A percentile compares a stretch with the other conserved stretches of the same genome.
These are phyloP conservation scores for Himalopsyche japonica DNA, from an alignment of 2,888 invertebrate species.

Conservation along the genomic window DNA sequence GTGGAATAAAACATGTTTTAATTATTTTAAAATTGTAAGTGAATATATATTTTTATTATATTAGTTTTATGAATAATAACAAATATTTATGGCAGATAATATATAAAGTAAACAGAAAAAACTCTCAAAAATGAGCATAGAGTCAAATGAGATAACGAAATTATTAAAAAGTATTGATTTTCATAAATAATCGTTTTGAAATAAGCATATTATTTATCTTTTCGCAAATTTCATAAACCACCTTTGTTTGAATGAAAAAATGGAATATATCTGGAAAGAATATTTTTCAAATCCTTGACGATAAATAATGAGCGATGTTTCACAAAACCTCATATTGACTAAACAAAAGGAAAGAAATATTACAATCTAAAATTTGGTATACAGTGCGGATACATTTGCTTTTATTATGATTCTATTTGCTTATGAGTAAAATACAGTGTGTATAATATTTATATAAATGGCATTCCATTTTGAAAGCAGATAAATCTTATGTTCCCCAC, in stretches of 20 bases:
- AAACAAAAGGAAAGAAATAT: neutral
- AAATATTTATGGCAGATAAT: no score
- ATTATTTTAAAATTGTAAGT: no score
- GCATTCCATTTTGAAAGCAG: conserved; percentile 31
- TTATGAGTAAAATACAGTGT: conserved; percentile 21
- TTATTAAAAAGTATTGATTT: no score
- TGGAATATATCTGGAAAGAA: neutral
- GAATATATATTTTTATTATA: no score
- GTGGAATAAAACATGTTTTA: no score
- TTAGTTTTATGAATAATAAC: no score
- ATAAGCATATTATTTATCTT: no score
- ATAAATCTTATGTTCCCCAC: conserved; percentile 32
- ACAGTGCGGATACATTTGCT: neutral
- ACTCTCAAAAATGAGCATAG: no score
- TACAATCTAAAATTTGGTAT: neutral
- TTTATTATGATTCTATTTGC: conserved; percentile 18
- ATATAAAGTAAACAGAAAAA: no score
- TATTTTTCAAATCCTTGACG: neutral
- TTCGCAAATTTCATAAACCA: no score
- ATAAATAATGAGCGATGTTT: neutral
- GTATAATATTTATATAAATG: conserved; percentile 28
- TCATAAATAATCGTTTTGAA: no score
- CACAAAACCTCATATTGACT: neutral
- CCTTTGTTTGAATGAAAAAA: neutral
- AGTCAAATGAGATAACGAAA: no score